Evolutionary conservation across 37 sponge, comb jelly and placozoan genomes (phyloP).

Genomic region (Crambe crambe): DNA sequence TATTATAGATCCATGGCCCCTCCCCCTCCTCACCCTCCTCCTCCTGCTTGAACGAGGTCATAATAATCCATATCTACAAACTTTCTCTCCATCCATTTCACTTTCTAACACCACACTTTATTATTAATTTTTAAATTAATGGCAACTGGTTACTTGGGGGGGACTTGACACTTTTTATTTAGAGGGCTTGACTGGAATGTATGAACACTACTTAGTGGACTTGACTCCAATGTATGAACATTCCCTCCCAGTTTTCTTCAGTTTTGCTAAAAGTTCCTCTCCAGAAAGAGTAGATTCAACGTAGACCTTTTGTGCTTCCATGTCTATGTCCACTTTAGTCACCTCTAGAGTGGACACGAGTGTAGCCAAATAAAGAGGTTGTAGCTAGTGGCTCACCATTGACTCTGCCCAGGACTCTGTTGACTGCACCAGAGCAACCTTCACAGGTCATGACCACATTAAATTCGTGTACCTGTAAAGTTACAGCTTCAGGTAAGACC

Average conservation of each 20-base stretch:
- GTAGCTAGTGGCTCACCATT: slow-evolving; percentile 23
- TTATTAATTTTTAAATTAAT: too few species aligned
- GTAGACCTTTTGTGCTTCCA: slow-evolving; percentile 79
- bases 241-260: slow-evolving; percentile 91
- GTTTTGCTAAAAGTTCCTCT: slow-evolving; percentile 67
- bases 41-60: too few species aligned
- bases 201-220: too few species aligned
- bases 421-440: slow-evolving; percentile 90
- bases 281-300: slow-evolving; percentile 68
- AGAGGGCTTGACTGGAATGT: too few species aligned
- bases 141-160: too few species aligned
- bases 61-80: too few species aligned
- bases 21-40: too few species aligned
- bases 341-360: slow-evolving; percentile 12
- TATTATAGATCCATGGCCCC: too few species aligned
- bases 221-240: slow-evolving; percentile 71
- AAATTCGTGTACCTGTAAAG: slow-evolving; percentile 65
- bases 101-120: too few species aligned
- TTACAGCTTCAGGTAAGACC: too few species aligned
- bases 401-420: slow-evolving; percentile 67
- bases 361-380: not conserved
- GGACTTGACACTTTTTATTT: too few species aligned
- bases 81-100: too few species aligned
- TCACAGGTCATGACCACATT: slow-evolving; percentile 86
- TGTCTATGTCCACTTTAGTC: slow-evolving; percentile 67